Evolutionary conservation across 2,797 vertebrate genomes (phyloP).

Genomic region (Pseudotriccus pelzelni): DNA sequence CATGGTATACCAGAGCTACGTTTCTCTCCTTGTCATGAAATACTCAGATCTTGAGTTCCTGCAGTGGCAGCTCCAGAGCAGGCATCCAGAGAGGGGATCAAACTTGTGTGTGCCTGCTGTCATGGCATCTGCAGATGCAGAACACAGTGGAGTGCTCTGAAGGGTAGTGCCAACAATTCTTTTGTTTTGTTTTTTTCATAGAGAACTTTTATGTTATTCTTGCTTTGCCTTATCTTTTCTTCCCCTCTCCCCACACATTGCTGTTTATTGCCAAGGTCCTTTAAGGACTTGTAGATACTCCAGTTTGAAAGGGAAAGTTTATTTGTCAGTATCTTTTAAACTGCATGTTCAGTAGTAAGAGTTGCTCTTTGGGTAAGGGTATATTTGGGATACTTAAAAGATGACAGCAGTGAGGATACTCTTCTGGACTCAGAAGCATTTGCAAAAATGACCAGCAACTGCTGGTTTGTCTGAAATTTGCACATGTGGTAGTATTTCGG

Average conservation of each 20-base stretch:
- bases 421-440: not conserved
- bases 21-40: not conserved
- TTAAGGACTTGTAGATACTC: not conserved
- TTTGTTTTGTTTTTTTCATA: not conserved
- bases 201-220: not conserved
- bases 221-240: not conserved
- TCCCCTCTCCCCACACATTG: not conserved
- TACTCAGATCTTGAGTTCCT: not conserved
- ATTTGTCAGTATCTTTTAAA: not conserved
- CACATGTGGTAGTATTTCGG: accelerated
- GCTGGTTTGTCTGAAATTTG: not conserved
- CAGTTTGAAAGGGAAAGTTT: not conserved
- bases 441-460: not conserved
- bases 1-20: not conserved
- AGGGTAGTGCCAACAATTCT: not conserved
- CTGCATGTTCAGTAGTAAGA: not conserved
- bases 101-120: not conserved
- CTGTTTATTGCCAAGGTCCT: not conserved
- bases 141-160: not conserved
- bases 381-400: not conserved
- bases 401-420: not conserved
- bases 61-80: not conserved
- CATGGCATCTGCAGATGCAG: not conserved
- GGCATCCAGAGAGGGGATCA: not conserved
- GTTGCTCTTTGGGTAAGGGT: not conserved